Evolutionary conservation across 2,113 vertebrate species (phyloP), one percentile per base, ranked within the genome.

Genomic region (Stigmatopora nigra): DNA sequence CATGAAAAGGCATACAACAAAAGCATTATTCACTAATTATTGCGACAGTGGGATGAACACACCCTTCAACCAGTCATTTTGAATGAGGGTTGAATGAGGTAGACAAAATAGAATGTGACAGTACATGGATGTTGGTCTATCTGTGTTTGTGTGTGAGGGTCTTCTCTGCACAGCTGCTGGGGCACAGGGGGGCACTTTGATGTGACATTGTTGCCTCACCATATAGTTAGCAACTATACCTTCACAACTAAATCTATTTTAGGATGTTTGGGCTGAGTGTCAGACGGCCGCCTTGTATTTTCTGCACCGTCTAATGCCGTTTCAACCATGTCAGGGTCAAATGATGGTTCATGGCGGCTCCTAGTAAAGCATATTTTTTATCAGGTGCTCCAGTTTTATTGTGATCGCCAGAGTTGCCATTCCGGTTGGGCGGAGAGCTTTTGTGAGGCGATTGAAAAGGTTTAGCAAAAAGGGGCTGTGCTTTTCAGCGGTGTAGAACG

Each of bases 1-100:
- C 64, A 68, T 68, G 57, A 61, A 73, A 73, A 69, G 22, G 61
- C 67, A 65, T 70, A 56, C 78, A 79, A 78, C 71, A 70, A 69
- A 78, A 61, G 47, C 48, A 17, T 68, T 57, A 45, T 19, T 49
- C 61, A 61, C 45, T 73, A 77, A 64, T 74, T 62, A 62, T 5
- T 25, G 55, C 17, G 19, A 25, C 60, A 41, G 59, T 15, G 38
- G 38, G 61, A 63, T 72, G 63, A 68, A 75, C 72, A 73, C 62
- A 51, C 46, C 66, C 65, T 61, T 76, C 69, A 72, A 44, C 66
- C 71, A 69, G 67, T 66, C 66, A 14, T 41, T 53, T 56, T 22
- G 64, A 73, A 60, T 63, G 61, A 70, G 69, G 14, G n/a, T n/a
- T n/a, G 10, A 19, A 67, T 31, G 69, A 73, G 25, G 58, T 25